Conservation (phyloP, 2,797 vertebrate species). For the Limnodromus scolopaceus region DNA sequence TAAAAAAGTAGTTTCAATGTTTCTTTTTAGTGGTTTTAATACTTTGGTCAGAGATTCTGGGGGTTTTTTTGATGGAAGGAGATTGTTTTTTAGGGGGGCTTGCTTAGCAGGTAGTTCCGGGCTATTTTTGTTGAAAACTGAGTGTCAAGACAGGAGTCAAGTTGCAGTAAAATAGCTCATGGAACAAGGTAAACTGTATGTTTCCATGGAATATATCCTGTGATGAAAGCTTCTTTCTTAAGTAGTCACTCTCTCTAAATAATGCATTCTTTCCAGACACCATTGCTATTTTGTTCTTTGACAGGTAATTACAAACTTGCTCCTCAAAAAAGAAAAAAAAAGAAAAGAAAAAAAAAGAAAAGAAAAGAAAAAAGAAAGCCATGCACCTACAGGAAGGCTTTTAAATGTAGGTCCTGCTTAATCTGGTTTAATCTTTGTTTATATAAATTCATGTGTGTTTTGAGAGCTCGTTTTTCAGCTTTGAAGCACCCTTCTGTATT, state of each 20-base stretch:
- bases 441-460: neutral
- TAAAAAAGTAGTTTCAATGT: neutral
- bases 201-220: slow-evolving; percentile 55
- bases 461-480: neutral
- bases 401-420: slow-evolving; percentile 22
- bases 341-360: neutral
- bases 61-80: neutral
- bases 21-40: neutral
- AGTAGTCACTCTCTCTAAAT: slow-evolving; percentile 36
- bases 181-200: slow-evolving; percentile 37
- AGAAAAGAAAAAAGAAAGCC: neutral
- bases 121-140: slow-evolving; percentile 38
- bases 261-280: slow-evolving; percentile 57
- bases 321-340: neutral
- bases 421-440: slow-evolving; percentile 7
- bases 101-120: neutral
- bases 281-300: slow-evolving; percentile 31
- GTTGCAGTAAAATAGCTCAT: slow-evolving; percentile 28
- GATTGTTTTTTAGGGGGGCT: neutral
- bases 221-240: slow-evolving; percentile 61
- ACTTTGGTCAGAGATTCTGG: neutral
- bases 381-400: slow-evolving; percentile 9
- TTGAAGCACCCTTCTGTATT: neutral
- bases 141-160: slow-evolving; percentile 20
- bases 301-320: slow-evolving; percentile 34